These are phyloP conservation scores for Burhinus bistriatus DNA, from an alignment of 2,113 vertebrate species.

Conservation along the genomic window DNA sequence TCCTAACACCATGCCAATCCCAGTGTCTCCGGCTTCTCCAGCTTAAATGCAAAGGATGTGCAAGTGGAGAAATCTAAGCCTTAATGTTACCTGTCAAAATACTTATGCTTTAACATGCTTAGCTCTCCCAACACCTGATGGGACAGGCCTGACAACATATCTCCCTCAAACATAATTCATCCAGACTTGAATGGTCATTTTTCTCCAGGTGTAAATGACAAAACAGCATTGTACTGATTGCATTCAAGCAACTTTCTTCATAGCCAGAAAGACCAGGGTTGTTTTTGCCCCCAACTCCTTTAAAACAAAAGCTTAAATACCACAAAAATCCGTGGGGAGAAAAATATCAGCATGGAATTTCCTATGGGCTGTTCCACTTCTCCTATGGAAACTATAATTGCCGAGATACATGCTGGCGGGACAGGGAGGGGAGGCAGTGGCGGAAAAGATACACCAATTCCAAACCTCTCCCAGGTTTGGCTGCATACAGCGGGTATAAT, in stretches of 20 bases:
- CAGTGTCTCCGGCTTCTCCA: background rate
- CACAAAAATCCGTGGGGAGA: background rate
- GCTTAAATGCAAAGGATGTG: background rate
- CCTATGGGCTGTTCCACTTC: background rate
- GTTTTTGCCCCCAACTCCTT: background rate
- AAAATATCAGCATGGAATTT: constrained; percentile 11
- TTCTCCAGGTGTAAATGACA: background rate
- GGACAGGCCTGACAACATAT: background rate
- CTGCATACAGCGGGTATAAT: background rate
- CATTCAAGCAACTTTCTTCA: background rate
- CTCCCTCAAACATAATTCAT: background rate
- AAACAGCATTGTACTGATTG: background rate
- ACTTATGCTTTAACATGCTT: background rate
- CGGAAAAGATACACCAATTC: background rate
- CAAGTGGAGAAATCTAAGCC: background rate
- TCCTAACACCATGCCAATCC: background rate
- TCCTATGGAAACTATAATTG: background rate
- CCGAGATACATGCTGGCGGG: background rate
- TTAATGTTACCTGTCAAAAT: background rate
- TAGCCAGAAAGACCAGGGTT: background rate
- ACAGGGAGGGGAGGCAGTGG: accelerated
- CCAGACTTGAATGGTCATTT: background rate
- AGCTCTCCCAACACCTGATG: background rate
- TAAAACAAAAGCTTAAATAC: background rate
- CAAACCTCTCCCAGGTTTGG: background rate